Percentiles rank a stretch among this genome's conserved stretches.
phyloP scores from a whole-genome alignment of 2,888 invertebrate species.

The Portevinia maculata region DNA sequence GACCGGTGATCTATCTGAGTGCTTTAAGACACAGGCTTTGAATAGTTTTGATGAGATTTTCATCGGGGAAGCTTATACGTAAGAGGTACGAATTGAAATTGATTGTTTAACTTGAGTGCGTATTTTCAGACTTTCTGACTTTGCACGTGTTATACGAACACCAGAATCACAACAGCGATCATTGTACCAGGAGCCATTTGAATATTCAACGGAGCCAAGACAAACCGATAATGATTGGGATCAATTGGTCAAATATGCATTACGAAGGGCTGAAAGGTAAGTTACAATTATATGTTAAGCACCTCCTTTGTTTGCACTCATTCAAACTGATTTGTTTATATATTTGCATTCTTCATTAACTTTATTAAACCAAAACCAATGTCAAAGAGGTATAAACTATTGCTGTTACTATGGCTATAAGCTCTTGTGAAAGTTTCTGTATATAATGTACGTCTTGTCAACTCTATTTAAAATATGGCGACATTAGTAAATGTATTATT shows the following conservation, averaged over 20 bases:
- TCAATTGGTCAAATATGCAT: constrained; percentile 89
- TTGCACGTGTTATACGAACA: constrained; percentile 88
- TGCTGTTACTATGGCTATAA: too few species aligned
- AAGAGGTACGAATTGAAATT: constrained; percentile 63
- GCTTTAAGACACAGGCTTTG: constrained; percentile 92
- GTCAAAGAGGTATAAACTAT: too few species aligned
- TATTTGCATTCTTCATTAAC: too few species aligned
- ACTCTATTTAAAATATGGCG: too few species aligned
- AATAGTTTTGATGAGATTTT: constrained; percentile 91
- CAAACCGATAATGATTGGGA: constrained; percentile 92
- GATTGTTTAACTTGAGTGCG: neutral
- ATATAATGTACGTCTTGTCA: too few species aligned
- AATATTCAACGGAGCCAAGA: constrained; percentile 88
- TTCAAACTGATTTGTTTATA: too few species aligned
- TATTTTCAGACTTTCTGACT: constrained; percentile 85
- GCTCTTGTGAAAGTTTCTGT: too few species aligned
- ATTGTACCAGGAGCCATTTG: constrained; percentile 88
- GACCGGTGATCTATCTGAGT: constrained; percentile 92
- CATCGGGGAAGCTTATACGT: constrained; percentile 85
- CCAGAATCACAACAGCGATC: constrained; percentile 88
- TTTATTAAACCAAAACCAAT: too few species aligned
- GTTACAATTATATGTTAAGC: too few species aligned
- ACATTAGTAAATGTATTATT: too few species aligned
- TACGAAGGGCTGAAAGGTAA: constrained; percentile 89
- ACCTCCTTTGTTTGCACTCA: too few species aligned